phyloP scores from a whole-genome alignment of 2,797 vertebrate genomes.

The Galagoides demidoff region DNA sequence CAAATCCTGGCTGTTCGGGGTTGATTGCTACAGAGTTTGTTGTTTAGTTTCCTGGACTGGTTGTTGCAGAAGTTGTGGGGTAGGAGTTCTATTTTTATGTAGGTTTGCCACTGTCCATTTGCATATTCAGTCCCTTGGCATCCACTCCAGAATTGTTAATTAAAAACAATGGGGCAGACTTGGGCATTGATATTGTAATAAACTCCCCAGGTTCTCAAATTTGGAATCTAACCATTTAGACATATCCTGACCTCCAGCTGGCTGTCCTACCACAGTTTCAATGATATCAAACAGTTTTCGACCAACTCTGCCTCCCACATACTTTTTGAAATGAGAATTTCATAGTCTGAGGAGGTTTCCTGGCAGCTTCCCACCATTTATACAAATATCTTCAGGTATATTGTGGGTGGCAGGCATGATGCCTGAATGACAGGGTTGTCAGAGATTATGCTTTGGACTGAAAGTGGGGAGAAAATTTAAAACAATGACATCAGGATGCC shows the following conservation, averaged over 20 bases:
- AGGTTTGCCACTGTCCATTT: background rate
- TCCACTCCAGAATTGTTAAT: background rate
- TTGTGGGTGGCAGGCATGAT: background rate
- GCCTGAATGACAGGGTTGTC: background rate
- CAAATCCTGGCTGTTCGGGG: background rate
- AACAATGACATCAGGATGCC: background rate
- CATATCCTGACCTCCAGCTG: background rate
- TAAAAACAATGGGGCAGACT: background rate
- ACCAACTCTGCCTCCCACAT: background rate
- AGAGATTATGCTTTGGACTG: background rate
- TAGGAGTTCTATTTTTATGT: slow-evolving; percentile 1
- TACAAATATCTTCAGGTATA: background rate
- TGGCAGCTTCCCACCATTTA: background rate
- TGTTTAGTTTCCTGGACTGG: background rate
- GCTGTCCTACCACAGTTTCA: background rate
- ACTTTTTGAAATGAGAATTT: slow-evolving; percentile 28
- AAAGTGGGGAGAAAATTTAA: background rate
- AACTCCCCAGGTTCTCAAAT: background rate
- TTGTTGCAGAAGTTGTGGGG: background rate
- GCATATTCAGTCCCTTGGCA: background rate
- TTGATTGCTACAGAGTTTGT: background rate
- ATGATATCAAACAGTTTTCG: background rate
- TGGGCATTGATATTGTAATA: background rate
- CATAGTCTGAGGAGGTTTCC: background rate
- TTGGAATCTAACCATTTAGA: background rate